phyloP scores from a whole-genome alignment of 2,888 invertebrate genomes.

The Leptopilina myrica region DNA sequence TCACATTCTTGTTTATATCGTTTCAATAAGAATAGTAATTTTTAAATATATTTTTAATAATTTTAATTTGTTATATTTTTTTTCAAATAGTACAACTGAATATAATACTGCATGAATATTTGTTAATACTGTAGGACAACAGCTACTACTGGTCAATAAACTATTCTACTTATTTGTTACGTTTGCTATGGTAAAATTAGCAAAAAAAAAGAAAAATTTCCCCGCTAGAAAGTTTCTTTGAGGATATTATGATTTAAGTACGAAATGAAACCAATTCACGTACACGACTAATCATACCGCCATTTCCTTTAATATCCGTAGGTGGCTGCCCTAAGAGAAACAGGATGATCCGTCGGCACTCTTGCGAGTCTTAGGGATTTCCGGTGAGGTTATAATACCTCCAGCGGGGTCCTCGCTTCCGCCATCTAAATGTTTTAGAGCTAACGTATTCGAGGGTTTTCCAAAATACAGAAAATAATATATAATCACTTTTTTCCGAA shows the following conservation, averaged over 20 bases:
- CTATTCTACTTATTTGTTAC: too few relatives aligned
- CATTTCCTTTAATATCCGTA: constrained; percentile 77
- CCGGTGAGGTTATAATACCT: constrained; percentile 70
- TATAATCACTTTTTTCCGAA: too few relatives aligned
- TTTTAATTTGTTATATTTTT: too few relatives aligned
- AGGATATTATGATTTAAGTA: constrained; percentile 50
- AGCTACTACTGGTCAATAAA: too few relatives aligned
- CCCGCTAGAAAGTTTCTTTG: constrained; percentile 47
- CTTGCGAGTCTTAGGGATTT: constrained; percentile 73
- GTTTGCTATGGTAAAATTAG: constrained; percentile 37
- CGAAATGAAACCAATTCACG: constrained; percentile 73
- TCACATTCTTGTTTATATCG: too few relatives aligned
- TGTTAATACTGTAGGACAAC: too few relatives aligned
- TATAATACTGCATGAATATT: too few relatives aligned
- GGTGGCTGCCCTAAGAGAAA: constrained; percentile 64
- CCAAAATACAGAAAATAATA: constrained; percentile 50
- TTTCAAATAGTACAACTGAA: too few relatives aligned
- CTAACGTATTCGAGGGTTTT: constrained; percentile 42
- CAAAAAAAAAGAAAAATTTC: too few relatives aligned
- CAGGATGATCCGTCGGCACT: constrained; percentile 56
- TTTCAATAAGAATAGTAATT: too few relatives aligned
- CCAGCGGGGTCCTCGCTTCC: constrained; percentile 67
- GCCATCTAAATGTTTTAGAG: constrained; percentile 67
- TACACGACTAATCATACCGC: constrained; percentile 77
- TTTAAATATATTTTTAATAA: too few relatives aligned